These are phyloP conservation scores for Dicentrarchus labrax DNA, from an alignment of 2,113 vertebrate species.

Conservation along the genomic window DNA sequence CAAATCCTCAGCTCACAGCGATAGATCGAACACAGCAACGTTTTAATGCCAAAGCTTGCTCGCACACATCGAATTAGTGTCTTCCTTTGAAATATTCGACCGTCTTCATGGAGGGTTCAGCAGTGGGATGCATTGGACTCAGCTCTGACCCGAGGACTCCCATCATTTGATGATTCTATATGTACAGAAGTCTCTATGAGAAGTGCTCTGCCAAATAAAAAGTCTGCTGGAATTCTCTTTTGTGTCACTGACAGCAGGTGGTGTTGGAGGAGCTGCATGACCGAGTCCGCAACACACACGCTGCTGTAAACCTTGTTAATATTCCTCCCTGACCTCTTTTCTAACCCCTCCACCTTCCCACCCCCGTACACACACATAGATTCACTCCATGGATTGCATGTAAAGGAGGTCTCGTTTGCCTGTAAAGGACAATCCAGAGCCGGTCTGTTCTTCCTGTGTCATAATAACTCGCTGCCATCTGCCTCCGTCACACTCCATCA, in stretches of 20 bases:
- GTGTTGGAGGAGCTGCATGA: slow-evolving; percentile 57
- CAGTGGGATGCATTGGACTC: neutral
- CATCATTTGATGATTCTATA: neutral
- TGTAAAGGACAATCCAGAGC: slow-evolving; percentile 12
- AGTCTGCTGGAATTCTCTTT: slow-evolving; percentile 30
- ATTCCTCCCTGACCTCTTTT: slow-evolving; percentile 34
- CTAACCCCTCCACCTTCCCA: neutral
- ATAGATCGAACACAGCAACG: neutral
- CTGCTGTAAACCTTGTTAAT: slow-evolving; percentile 53
- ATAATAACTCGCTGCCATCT: slow-evolving; percentile 28
- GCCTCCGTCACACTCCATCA: slow-evolving; percentile 4
- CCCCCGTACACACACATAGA: neutral
- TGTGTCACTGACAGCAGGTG: slow-evolving; percentile 44
- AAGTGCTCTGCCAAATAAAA: slow-evolving; percentile 59
- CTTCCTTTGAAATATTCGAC: slow-evolving; percentile 14
- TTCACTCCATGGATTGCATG: slow-evolving; percentile 38
- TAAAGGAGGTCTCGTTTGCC: slow-evolving; percentile 24
- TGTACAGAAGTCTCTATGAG: slow-evolving; percentile 44
- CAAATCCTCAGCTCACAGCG: neutral
- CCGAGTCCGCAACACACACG: slow-evolving; percentile 22
- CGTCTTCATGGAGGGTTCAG: slow-evolving; percentile 22
- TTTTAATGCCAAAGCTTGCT: slow-evolving; percentile 68
- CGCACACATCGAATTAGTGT: slow-evolving; percentile 30
- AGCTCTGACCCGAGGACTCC: neutral
- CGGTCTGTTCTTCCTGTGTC: slow-evolving; percentile 15